Evolutionary conservation across 2,888 invertebrate species (phyloP).

Genomic region (Drosophila siamana): DNA sequence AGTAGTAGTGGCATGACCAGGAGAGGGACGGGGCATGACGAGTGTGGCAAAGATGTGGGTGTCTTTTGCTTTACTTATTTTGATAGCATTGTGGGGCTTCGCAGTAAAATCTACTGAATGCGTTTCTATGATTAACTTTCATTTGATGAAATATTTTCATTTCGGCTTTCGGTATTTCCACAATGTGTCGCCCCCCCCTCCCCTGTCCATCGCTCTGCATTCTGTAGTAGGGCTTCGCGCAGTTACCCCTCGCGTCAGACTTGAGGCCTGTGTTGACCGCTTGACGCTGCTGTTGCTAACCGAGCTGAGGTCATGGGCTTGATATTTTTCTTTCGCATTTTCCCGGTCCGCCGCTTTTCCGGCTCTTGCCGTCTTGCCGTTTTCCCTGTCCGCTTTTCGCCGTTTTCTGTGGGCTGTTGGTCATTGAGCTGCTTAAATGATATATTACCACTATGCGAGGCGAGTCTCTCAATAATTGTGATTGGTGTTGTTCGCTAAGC

Average conservation of each 20-base stretch:
- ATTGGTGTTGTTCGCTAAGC: constrained; percentile 20
- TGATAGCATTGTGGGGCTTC: constrained; percentile 64
- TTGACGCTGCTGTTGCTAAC: constrained; percentile 32
- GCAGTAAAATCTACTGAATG: constrained; percentile 65
- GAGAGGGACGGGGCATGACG: not conserved
- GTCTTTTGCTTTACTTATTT: constrained; percentile 59
- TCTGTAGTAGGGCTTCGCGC: constrained; percentile 45
- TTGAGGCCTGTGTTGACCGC: not conserved
- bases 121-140: constrained; percentile 70
- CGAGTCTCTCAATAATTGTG: constrained; percentile 24
- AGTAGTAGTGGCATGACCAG: not conserved
- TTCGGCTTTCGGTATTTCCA: constrained; percentile 48
- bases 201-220: constrained; percentile 1
- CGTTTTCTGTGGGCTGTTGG: not conserved
- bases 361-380: constrained; percentile 3
- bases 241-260: constrained; percentile 23
- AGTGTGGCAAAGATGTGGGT: constrained; percentile 35
- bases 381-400: constrained; percentile 19
- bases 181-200: not conserved
- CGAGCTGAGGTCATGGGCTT: constrained; percentile 53
- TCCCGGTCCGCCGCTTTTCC: not conserved
- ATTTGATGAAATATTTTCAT: constrained; percentile 74
- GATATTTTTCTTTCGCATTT: constrained; percentile 10
- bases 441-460: constrained; percentile 1
- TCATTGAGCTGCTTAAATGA: constrained; percentile 16